Conservation (phyloP, 2,888 invertebrate genomes). For the Zaprionus obscuricornis region DNA sequence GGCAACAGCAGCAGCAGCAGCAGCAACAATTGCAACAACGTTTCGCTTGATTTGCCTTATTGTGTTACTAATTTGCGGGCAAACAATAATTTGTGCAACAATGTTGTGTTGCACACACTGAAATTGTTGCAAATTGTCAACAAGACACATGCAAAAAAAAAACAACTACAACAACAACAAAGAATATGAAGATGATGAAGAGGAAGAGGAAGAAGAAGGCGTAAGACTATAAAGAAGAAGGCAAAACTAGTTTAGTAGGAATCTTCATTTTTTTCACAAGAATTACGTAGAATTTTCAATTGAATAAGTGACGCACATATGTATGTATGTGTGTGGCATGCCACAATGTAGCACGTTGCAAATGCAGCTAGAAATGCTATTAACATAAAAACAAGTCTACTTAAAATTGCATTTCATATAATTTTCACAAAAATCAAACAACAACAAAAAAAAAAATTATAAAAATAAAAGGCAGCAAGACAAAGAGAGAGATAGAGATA, state of each 20-base stretch:
- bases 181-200: no score
- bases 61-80: conserved; percentile 45
- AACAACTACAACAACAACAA: conserved; percentile 2
- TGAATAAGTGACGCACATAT: conserved; percentile 54
- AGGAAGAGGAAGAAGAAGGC: no score
- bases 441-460: no score
- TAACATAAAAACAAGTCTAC: conserved; percentile 57
- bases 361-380: conserved; percentile 25
- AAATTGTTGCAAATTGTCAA: conserved; percentile 42
- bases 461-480: conserved; percentile 52
- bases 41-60: conserved; percentile 48
- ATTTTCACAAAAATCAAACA: conserved; percentile 62
- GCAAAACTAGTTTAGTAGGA: conserved; percentile 74
- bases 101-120: conserved; percentile 27
- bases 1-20: conserved; percentile 33
- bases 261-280: conserved; percentile 34
- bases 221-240: no score
- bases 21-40: conserved; percentile 39
- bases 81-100: conserved; percentile 39
- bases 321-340: conserved; percentile 10
- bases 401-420: conserved; percentile 65
- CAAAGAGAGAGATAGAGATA: conserved; percentile 35
- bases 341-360: conserved; percentile 53
- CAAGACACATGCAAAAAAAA: conserved; percentile 11
- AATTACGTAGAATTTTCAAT: conserved; percentile 67